These are phyloP conservation scores for Chrysemys picta DNA, from an alignment of 2,113 vertebrate species.

Conservation along the genomic window DNA sequence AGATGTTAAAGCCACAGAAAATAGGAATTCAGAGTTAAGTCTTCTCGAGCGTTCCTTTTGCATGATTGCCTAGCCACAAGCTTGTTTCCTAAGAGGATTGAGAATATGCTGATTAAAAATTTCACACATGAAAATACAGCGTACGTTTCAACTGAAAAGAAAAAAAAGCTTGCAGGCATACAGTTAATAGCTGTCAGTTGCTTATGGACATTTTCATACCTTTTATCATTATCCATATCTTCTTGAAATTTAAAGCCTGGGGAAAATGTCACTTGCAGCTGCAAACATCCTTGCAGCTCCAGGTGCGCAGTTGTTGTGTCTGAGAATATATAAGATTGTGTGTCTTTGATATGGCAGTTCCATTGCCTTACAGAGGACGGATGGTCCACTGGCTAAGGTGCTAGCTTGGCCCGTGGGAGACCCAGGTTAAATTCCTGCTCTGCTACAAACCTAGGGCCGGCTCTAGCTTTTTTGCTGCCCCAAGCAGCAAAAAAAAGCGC, in stretches of 20 bases:
- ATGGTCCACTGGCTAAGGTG: background rate
- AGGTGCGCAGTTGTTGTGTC: slow-evolving; percentile 25
- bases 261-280: slow-evolving; percentile 40
- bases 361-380: background rate
- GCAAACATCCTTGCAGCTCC: slow-evolving; percentile 30
- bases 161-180: background rate
- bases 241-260: slow-evolving; percentile 59
- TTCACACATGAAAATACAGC: background rate
- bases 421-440: background rate
- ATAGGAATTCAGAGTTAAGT: background rate
- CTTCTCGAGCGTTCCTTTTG: background rate
- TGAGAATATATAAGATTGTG: slow-evolving; percentile 20
- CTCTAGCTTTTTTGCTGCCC: too few relatives aligned
- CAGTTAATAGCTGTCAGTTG: slow-evolving; percentile 4
- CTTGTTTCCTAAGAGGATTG: background rate
- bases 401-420: background rate
- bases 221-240: slow-evolving; percentile 52
- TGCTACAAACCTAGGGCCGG: background rate
- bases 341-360: slow-evolving; percentile 4
- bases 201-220: slow-evolving; percentile 20
- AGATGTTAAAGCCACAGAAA: background rate
- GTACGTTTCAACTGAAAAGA: background rate
- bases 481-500: too few relatives aligned
- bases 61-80: background rate
- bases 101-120: background rate